phyloP scores from a whole-genome alignment of 2,888 invertebrate genomes.

The Oscheius sp. region DNA sequence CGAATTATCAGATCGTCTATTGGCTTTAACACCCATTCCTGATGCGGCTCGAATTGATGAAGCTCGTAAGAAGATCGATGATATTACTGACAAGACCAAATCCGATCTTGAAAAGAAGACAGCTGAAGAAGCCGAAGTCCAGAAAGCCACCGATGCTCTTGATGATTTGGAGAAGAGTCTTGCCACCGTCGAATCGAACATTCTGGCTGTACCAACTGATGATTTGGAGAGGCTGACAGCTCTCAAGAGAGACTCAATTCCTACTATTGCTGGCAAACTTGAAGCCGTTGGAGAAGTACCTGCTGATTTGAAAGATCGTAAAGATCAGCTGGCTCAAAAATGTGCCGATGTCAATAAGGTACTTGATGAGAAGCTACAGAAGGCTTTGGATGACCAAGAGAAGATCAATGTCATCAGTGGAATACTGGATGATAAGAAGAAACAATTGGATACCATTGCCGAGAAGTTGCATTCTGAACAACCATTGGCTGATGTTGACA shows the following conservation, averaged over 20 bases:
- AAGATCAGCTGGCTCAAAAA: slow-evolving; percentile 37
- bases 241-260: slow-evolving; percentile 34
- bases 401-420: slow-evolving; percentile 31
- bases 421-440: slow-evolving; percentile 37
- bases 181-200: slow-evolving; percentile 43
- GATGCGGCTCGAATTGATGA: slow-evolving; percentile 21
- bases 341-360: slow-evolving; percentile 35
- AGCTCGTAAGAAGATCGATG: slow-evolving; percentile 13
- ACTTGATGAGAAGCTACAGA: slow-evolving; percentile 42
- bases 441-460: slow-evolving; percentile 32
- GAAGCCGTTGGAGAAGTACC: slow-evolving; percentile 39
- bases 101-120: slow-evolving; percentile 38
- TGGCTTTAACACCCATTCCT: slow-evolving; percentile 8
- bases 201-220: slow-evolving; percentile 36
- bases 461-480: slow-evolving; percentile 17
- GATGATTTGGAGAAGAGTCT: slow-evolving; percentile 47
- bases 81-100: slow-evolving; percentile 38
- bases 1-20: slow-evolving; percentile 12
- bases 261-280: slow-evolving; percentile 33
- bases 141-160: slow-evolving; percentile 42
- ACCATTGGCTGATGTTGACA: slow-evolving; percentile 5
- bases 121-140: slow-evolving; percentile 16
- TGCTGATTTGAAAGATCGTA: slow-evolving; percentile 41
- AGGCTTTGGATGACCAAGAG: slow-evolving; percentile 40
- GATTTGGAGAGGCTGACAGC: slow-evolving; percentile 36